Conservation (phyloP, 2,888 invertebrate species). For the Lasioglossum marginatum region DNA sequence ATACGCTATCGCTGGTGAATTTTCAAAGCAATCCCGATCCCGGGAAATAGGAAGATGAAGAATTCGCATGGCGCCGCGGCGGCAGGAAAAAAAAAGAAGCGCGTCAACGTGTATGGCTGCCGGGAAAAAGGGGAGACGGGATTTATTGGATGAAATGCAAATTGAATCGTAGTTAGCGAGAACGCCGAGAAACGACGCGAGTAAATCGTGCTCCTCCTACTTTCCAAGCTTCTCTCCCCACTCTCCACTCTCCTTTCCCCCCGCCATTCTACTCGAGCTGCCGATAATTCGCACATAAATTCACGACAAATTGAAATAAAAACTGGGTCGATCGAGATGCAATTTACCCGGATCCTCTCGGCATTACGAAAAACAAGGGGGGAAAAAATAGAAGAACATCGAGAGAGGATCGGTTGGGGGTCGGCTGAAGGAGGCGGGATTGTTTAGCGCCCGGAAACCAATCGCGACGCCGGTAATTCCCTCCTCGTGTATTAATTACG, state of each 20-base stretch:
- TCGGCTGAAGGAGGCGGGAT: conserved; percentile 20
- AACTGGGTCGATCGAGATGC: conserved; percentile 69
- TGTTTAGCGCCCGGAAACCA: conserved; percentile 60
- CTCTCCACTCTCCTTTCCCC: neutral
- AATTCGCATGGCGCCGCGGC: conserved; percentile 19
- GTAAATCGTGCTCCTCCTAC: conserved; percentile 65
- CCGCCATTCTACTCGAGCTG: conserved; percentile 11
- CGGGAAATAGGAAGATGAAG: conserved; percentile 34
- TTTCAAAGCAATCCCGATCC: conserved; percentile 1
- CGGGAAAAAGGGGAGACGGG: conserved; percentile 24
- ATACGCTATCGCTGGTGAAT: neutral
- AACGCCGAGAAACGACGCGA: conserved; percentile 62
- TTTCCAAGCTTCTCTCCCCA: conserved; percentile 26
- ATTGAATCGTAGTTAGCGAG: conserved; percentile 78
- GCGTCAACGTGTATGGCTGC: conserved; percentile 28
- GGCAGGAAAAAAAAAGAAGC: conserved; percentile 31
- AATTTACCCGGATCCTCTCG: conserved; percentile 63
- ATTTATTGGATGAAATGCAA: conserved; percentile 78
- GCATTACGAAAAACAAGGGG: conserved; percentile 30
- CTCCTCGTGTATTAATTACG: conserved; percentile 55
- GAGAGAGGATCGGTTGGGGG: neutral
- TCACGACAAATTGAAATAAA: conserved; percentile 73
- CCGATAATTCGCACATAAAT: conserved; percentile 75
- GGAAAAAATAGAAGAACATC: neutral
- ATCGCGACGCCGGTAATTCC: conserved; percentile 48